These are phyloP conservation scores for Odiellus spinosus DNA, from an alignment of 2,888 invertebrate species.

Conservation along the genomic window DNA sequence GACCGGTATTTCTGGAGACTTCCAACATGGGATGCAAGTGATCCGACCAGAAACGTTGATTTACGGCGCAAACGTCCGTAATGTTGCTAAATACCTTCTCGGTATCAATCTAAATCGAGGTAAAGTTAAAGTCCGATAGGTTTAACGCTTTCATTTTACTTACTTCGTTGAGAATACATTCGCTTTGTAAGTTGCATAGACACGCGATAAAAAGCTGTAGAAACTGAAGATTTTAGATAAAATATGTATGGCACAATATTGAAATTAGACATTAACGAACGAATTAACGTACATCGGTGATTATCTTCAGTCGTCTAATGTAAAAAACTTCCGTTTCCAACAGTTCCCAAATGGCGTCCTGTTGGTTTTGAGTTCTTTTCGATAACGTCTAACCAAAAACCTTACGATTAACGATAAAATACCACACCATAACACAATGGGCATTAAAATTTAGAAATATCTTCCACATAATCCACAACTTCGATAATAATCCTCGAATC, in stretches of 20 bases:
- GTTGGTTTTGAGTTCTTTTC: constrained; percentile 61
- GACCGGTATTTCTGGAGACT: constrained; percentile 38
- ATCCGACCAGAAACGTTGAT: constrained; percentile 64
- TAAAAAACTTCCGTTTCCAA: constrained; percentile 81
- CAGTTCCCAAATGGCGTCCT: constrained; percentile 85
- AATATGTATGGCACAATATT: background rate
- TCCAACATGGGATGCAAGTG: constrained; percentile 63
- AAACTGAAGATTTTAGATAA: constrained; percentile 4
- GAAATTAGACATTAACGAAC: background rate
- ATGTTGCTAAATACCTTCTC: constrained; percentile 73
- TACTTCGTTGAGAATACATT: constrained; percentile 53
- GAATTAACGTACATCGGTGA: constrained; percentile 60
- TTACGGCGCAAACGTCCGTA: constrained; percentile 59
- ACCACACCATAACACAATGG: no score
- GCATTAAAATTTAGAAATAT: no score
- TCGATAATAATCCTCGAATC: no score
- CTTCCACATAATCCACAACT: no score
- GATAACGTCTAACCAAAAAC: constrained; percentile 33
- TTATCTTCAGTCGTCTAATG: constrained; percentile 67
- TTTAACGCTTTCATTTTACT: no score
- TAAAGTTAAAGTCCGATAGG: no score
- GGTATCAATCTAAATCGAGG: constrained; percentile 52
- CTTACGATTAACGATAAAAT: no score
- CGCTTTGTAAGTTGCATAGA: constrained; percentile 62
- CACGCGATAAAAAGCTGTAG: constrained; percentile 59